These are phyloP conservation scores for Pogonocichla stellata DNA, from an alignment of 2,113 vertebrate species.

Conservation along the genomic window DNA sequence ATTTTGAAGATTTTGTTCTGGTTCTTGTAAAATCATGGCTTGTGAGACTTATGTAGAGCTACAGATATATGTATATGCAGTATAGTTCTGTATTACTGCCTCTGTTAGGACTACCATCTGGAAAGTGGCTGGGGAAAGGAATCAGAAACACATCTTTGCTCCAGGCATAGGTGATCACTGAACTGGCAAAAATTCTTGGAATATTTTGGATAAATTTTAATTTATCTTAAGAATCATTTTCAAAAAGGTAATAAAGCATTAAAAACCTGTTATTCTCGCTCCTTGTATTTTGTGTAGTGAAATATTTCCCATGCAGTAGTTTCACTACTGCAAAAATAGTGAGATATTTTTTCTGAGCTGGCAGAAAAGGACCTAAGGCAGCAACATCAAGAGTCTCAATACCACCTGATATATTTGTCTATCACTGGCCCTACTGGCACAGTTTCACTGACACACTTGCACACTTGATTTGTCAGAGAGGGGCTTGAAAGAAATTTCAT, in stretches of 20 bases:
- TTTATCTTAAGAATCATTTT: background rate
- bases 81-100: background rate
- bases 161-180: background rate
- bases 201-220: background rate
- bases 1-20: background rate
- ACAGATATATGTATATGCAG: accelerated
- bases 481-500: background rate
- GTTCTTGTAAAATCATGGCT: background rate
- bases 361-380: background rate
- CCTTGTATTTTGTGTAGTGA: background rate
- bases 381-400: background rate
- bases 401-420: background rate
- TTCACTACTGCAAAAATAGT: background rate
- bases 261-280: background rate
- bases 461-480: background rate
- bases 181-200: background rate
- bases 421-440: background rate
- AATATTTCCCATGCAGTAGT: background rate
- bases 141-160: background rate
- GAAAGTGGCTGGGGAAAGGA: background rate
- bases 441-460: background rate
- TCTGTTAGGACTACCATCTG: background rate
- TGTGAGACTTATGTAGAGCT: background rate
- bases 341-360: background rate
- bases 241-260: background rate